Conservation (phyloP, 2,888 invertebrate species). For the Drepana falcataria region DNA sequence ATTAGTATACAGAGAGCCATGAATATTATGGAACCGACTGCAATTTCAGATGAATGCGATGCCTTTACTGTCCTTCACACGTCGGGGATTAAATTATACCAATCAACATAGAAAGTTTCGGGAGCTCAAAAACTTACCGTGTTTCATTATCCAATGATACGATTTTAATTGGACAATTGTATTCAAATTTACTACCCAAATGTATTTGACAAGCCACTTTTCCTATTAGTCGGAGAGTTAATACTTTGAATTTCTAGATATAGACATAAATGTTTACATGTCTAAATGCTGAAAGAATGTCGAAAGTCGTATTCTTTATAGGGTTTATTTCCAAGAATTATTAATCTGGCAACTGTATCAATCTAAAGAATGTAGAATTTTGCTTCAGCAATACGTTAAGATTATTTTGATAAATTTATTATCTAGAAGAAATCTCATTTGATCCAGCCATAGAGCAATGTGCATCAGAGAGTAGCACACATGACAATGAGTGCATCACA, state of each 20-base stretch:
- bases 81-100: slow-evolving; percentile 26
- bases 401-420: not conserved
- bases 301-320: too few species aligned
- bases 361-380: slow-evolving; percentile 5
- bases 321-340: too few species aligned
- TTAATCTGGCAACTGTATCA: slow-evolving; percentile 5
- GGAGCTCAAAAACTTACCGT: slow-evolving; percentile 30
- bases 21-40: slow-evolving; percentile 19
- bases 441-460: slow-evolving; percentile 23
- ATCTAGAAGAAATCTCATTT: slow-evolving; percentile 12
- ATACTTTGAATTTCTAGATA: too few species aligned
- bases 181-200: slow-evolving; percentile 21
- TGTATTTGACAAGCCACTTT: slow-evolving; percentile 18
- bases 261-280: too few species aligned
- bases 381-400: not conserved
- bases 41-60: slow-evolving; percentile 28
- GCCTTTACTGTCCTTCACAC: slow-evolving; percentile 35
- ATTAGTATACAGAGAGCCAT: slow-evolving; percentile 21
- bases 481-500: slow-evolving; percentile 31
- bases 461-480: slow-evolving; percentile 43
- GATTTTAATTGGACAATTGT: slow-evolving; percentile 45
- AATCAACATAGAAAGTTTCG: slow-evolving; percentile 42
- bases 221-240: slow-evolving; percentile 5
- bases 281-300: too few species aligned
- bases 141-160: slow-evolving; percentile 33